Conservation (phyloP, 2,113 vertebrate genomes). For the Cebus imitator region DNA sequence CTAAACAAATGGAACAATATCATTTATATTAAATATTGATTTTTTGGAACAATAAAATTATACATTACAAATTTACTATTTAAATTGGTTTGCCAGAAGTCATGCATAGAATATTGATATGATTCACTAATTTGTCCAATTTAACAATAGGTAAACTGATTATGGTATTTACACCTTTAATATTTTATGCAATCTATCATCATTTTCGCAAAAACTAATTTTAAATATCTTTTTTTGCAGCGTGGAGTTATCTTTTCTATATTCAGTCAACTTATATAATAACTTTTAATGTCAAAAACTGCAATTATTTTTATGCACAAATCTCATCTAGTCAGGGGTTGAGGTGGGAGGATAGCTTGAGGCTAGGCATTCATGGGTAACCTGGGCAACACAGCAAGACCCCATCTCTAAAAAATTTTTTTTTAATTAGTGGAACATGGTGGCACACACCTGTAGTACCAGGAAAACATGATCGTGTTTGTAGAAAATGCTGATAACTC, state of each 20-base stretch:
- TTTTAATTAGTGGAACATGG: too few species aligned
- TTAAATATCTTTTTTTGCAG: slow-evolving; percentile 32
- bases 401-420: not conserved
- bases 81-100: slow-evolving; percentile 29
- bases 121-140: not conserved
- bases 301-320: too few species aligned
- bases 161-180: not conserved
- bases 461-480: not conserved
- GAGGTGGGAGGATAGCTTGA: not conserved
- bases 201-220: slow-evolving; percentile 8
- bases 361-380: not conserved
- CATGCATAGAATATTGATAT: not conserved
- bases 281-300: too few species aligned
- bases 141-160: not conserved
- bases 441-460: too few species aligned
- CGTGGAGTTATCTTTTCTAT: slow-evolving; percentile 20
- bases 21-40: slow-evolving; percentile 53
- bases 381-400: not conserved
- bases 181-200: not conserved
- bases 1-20: not conserved
- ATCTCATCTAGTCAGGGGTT: not conserved
- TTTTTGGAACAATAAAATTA: slow-evolving; percentile 19
- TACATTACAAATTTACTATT: not conserved
- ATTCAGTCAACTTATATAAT: not conserved
- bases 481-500: not conserved